Conservation (phyloP, 1,140 invertebrate species). For the Archegozetes longisetosus region DNA sequence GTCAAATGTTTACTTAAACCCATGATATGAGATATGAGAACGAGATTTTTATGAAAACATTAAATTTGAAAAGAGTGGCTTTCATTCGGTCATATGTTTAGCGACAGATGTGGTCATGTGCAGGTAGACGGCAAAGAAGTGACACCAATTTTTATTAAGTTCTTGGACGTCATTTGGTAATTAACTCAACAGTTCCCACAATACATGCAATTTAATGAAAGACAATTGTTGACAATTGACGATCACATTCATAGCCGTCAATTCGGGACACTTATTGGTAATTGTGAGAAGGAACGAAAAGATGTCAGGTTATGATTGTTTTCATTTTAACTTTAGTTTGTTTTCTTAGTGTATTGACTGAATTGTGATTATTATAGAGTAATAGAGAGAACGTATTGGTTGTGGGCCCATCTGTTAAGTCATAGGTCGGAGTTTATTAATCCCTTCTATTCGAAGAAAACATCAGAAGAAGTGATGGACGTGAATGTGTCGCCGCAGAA, state of each 20-base stretch:
- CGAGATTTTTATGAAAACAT: too few relatives aligned
- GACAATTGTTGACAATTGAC: conserved; percentile 77
- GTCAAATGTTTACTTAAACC: too few relatives aligned
- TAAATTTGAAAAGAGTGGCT: conserved; percentile 95
- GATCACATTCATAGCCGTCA: conserved; percentile 86
- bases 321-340: conserved; percentile 6
- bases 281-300: conserved; percentile 75
- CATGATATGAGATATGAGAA: too few relatives aligned
- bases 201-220: conserved; percentile 92
- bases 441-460: conserved; percentile 60
- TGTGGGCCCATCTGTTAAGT: conserved; percentile 83
- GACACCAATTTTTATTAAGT: conserved; percentile 88
- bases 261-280: conserved; percentile 83
- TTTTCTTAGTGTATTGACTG: background rate
- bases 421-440: conserved; percentile 84
- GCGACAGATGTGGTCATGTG: conserved; percentile 70
- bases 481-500: conserved; percentile 45
- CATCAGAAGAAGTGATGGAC: too few relatives aligned
- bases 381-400: conserved; percentile 55
- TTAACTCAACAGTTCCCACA: conserved; percentile 69
- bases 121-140: conserved; percentile 68
- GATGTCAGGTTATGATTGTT: conserved; percentile 50
- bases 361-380: conserved; percentile 14
- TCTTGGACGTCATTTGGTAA: conserved; percentile 86
- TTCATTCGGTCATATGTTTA: conserved; percentile 92